Conservation (phyloP, 2,113 vertebrate species). For the Orthonyx spaldingii region DNA sequence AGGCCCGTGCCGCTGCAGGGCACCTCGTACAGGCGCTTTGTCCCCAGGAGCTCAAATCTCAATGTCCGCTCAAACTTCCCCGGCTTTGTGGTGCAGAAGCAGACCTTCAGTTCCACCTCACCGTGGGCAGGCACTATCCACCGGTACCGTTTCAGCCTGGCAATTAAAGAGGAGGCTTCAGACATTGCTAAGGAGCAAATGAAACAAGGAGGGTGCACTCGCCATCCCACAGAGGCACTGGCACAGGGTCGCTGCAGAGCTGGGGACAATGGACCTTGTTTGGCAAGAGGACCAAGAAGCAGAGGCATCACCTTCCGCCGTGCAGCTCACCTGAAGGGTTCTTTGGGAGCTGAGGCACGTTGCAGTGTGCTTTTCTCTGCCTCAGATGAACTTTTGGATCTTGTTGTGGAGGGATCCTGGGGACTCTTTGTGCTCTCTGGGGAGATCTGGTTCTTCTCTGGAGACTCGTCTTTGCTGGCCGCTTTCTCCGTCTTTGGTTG, state of each 20-base stretch:
- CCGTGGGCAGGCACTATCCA: constrained; percentile 81
- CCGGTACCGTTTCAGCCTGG: constrained; percentile 75
- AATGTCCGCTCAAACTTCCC: constrained; percentile 81
- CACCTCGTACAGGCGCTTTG: constrained; percentile 76
- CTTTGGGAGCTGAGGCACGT: constrained; percentile 5
- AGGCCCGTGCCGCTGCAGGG: too few species aligned
- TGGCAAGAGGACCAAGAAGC: neutral
- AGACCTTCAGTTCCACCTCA: constrained; percentile 73
- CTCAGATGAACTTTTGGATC: neutral
- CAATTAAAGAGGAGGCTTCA: neutral
- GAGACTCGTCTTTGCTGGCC: neutral
- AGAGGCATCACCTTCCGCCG: neutral
- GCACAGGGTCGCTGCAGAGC: accelerated
- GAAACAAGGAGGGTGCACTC: neutral
- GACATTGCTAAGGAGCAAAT: neutral
- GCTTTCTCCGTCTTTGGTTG: constrained; percentile 59
- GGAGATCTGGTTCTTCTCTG: constrained; percentile 44
- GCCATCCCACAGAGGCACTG: neutral
- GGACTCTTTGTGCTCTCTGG: neutral
- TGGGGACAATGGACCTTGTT: accelerated
- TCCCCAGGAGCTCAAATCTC: constrained; percentile 84
- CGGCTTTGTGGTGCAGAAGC: constrained; percentile 71
- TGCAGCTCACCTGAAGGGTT: constrained; percentile 64
- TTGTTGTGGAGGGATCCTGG: neutral
- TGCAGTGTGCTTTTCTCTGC: accelerated